phyloP scores from a whole-genome alignment of 1,140 invertebrate genomes.

The Cherax destructor region DNA sequence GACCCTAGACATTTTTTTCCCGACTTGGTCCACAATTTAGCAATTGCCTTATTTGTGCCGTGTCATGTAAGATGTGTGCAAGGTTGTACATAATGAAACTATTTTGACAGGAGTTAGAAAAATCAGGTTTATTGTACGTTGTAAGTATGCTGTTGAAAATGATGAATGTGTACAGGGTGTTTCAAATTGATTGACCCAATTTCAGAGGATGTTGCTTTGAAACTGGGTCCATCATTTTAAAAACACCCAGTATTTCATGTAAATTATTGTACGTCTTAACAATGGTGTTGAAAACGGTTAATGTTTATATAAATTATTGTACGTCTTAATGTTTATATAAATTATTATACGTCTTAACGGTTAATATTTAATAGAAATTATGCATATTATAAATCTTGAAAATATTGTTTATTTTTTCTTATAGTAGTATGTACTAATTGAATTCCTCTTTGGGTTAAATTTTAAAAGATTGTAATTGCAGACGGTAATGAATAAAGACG shows the following conservation, averaged over 20 bases:
- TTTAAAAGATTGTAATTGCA: background rate
- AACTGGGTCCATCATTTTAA: too few relatives aligned
- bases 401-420: background rate
- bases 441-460: background rate
- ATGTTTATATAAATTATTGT: background rate
- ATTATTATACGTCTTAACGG: background rate
- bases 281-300: background rate
- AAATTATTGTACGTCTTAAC: too few relatives aligned
- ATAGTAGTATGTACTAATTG: background rate
- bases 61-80: constrained; percentile 50
- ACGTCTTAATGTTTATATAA: too few relatives aligned
- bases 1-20: constrained; percentile 31
- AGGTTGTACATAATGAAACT: constrained; percentile 50
- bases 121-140: constrained; percentile 10
- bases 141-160: background rate
- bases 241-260: too few relatives aligned
- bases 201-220: too few relatives aligned
- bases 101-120: constrained; percentile 38
- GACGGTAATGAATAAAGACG: background rate
- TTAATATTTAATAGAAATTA: constrained; percentile 22
- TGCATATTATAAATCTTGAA: constrained; percentile 36
- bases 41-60: constrained; percentile 63
- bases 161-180: background rate
- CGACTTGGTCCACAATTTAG: constrained; percentile 35
- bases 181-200: too few relatives aligned